These are phyloP conservation scores for Malthinus flaveolus DNA, from an alignment of 2,888 invertebrate species.

Conservation along the genomic window DNA sequence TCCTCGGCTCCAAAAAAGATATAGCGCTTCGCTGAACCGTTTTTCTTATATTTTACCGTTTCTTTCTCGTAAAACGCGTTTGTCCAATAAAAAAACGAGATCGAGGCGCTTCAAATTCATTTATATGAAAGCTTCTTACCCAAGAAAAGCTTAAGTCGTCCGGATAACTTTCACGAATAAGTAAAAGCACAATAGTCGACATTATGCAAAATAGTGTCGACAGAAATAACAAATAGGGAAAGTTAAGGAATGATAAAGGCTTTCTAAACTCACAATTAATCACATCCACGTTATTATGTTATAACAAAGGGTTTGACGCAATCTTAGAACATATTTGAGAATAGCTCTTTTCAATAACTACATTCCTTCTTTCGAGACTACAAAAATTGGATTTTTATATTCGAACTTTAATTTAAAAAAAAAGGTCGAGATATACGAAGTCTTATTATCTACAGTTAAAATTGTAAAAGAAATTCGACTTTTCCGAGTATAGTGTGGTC, in stretches of 20 bases:
- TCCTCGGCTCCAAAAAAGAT: constrained; percentile 42
- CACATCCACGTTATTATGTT: constrained; percentile 47
- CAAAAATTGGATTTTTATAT: too few species aligned
- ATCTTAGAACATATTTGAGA: constrained; percentile 28
- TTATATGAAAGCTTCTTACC: constrained; percentile 29
- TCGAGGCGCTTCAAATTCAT: constrained; percentile 23
- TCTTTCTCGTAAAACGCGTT: constrained; percentile 38
- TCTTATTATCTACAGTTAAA: too few species aligned
- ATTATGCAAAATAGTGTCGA: constrained; percentile 40
- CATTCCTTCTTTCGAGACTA: constrained; percentile 16
- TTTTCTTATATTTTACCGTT: constrained; percentile 35
- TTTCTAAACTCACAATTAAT: constrained; percentile 46
- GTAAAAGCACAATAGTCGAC: constrained; percentile 38
- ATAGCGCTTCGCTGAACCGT: constrained; percentile 32
- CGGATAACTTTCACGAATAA: constrained; percentile 28
- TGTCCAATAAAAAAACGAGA: constrained; percentile 35
- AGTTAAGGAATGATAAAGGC: constrained; percentile 47
- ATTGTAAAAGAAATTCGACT: too few species aligned
- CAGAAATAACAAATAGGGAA: constrained; percentile 50
- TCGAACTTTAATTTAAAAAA: too few species aligned
- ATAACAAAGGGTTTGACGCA: constrained; percentile 48
- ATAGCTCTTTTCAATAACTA: constrained; percentile 11
- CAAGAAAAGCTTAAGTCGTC: constrained; percentile 6
- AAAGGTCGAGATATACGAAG: too few species aligned
- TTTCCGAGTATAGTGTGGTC: too few species aligned